Conservation (phyloP, 2,113 vertebrate genomes). For the Upupa epops region DNA sequence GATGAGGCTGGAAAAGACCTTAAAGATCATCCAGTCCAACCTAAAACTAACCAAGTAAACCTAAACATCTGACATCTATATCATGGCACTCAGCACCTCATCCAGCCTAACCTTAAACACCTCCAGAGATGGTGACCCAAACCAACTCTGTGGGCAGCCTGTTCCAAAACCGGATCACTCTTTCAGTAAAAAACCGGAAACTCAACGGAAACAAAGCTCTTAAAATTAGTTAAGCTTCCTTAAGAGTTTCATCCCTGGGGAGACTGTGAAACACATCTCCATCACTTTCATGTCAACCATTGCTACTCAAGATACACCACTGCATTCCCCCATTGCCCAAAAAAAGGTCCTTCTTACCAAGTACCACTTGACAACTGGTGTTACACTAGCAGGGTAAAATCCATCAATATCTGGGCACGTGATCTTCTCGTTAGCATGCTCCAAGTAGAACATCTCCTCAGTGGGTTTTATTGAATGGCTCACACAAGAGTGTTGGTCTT, state of each 20-base stretch:
- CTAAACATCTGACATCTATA: too few species aligned
- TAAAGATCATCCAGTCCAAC: too few species aligned
- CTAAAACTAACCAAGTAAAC: too few species aligned
- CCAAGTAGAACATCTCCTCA: slow-evolving; percentile 67
- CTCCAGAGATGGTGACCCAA: too few species aligned
- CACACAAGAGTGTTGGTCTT: slow-evolving; percentile 66
- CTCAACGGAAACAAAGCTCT: background rate
- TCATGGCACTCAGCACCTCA: too few species aligned
- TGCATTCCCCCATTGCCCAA: background rate
- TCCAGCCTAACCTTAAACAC: too few species aligned
- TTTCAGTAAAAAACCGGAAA: too few species aligned
- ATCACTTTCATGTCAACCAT: background rate
- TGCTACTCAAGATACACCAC: background rate
- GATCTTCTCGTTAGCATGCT: slow-evolving; percentile 52
- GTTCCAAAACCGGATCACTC: too few species aligned
- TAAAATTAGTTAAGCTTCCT: background rate
- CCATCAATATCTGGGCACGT: slow-evolving; percentile 84
- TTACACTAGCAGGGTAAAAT: slow-evolving; percentile 73
- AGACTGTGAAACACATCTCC: background rate
- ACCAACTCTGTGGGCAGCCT: too few species aligned
- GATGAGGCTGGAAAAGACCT: too few species aligned
- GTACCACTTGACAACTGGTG: slow-evolving; percentile 81
- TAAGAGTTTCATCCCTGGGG: background rate
- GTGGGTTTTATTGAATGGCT: slow-evolving; percentile 60
- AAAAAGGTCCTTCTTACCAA: slow-evolving; percentile 67